Percentiles rank a stretch among this genome's conserved stretches.
These are phyloP conservation scores for Poeciliopsis paucimaculata DNA, from an alignment of 2,797 vertebrate genomes.

Conservation along the genomic window DNA sequence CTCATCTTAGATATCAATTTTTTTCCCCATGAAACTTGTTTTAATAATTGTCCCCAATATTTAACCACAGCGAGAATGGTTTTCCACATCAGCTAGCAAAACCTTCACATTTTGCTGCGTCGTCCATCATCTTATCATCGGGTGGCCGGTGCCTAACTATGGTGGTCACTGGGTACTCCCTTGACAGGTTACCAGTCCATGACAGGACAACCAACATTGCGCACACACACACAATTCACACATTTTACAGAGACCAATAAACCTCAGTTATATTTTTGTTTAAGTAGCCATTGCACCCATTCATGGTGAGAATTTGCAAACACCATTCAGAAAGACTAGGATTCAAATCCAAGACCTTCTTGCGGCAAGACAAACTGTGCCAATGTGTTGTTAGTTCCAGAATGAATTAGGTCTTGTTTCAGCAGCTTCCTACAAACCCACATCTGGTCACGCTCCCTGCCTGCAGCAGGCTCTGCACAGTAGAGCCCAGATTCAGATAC, in stretches of 20 bases:
- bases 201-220: not conserved
- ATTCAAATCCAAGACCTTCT: not conserved
- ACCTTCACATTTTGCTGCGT: not conserved
- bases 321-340: not conserved
- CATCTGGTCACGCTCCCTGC: not conserved
- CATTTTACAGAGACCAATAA: not conserved
- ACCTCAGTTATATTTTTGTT: not conserved
- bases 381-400: not conserved
- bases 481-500: not conserved
- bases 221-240: not conserved
- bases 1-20: not conserved
- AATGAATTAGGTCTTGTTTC: not conserved
- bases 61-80: not conserved
- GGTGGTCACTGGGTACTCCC: not conserved
- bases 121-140: not conserved
- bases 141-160: too few relatives aligned
- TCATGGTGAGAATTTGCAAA: not conserved
- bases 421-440: not conserved
- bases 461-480: not conserved
- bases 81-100: not conserved
- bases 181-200: not conserved
- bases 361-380: not conserved
- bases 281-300: not conserved
- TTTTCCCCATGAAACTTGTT: not conserved
- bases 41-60: not conserved